Base-by-base conservation (phyloP, 2,113 vertebrate species). In the Cromileptes altivelis region DNA sequence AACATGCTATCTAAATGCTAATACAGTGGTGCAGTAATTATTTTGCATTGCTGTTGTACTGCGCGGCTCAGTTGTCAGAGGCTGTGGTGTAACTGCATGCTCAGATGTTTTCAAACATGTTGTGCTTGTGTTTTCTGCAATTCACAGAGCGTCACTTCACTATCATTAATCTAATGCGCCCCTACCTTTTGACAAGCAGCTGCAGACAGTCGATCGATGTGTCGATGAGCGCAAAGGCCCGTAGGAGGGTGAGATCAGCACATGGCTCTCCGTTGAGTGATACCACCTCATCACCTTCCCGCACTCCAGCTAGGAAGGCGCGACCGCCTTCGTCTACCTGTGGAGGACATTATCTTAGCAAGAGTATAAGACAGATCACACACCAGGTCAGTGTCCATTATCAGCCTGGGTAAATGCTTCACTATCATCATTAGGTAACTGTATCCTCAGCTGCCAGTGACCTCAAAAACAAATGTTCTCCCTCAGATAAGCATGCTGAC, bases 101-200 rank as follows among this genome's bases (percentile, higher is more conserved):
- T 1, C 11, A 61, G 12, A 45, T 3, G 15, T 50, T 64, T 63
- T 23, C 18, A 33, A 18, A 63, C 1, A 0, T 42, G 18, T 13
- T 58, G 12, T 61, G 21, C 21, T 58, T 27, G 4, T 37, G 12
- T 65, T 68, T n/a, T 42, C 17, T 62, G n/a, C 10, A 23, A 37
- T 58, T 27, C 60, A 56, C 49, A 47, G 9, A 65, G 21, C 10
- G 6, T 13, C 17, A 2, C 42, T 69, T 27, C 19, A 3, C 25
- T 21, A 2, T 53, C 33, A n/a, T 53, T 21, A 5, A 70, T 72
- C 27, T 3, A 47, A 6, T 37, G 30, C 19, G 23, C 25, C 12
- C 3, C 3, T 97, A 99, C 98, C 98, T 97, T 96, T 97, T 99
- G 75, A 99, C 83, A 3, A 98, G 96, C 86, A 99, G 95, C 88